phyloP scores from a whole-genome alignment of 2,888 invertebrate species.

The Junonia oenone region DNA sequence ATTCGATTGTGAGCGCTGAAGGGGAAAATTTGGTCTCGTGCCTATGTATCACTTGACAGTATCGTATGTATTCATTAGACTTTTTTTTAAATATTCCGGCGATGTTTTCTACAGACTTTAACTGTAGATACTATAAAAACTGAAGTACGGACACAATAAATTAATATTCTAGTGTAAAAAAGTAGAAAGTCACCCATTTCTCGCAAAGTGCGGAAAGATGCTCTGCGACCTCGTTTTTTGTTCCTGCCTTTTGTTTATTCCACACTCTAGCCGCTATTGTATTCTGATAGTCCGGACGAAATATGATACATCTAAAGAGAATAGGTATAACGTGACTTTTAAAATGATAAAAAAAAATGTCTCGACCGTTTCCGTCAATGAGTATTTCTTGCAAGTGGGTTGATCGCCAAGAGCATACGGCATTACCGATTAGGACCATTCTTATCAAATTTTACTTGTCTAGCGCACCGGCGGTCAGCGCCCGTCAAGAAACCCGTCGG shows the following conservation, averaged over 20 bases:
- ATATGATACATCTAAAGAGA: constrained; percentile 3
- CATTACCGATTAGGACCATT: constrained; percentile 17
- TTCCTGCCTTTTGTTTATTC: constrained; percentile 23
- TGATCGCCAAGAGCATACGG: constrained; percentile 6
- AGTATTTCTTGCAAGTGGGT: constrained; percentile 19
- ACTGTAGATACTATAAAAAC: not conserved
- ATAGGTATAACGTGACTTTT: not conserved
- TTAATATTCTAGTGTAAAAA: not conserved
- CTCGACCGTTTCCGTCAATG: not conserved
- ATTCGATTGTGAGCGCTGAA: constrained; percentile 51
- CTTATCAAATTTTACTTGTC: constrained; percentile 41
- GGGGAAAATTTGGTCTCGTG: constrained; percentile 36
- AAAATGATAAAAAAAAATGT: not conserved
- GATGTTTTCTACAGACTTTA: not conserved
- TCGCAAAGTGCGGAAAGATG: constrained; percentile 18
- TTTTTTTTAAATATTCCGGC: not conserved
- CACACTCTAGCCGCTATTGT: constrained; percentile 18
- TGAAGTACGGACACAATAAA: not conserved
- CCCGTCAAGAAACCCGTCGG: constrained; percentile 90
- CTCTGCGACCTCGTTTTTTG: constrained; percentile 22
- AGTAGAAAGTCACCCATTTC: constrained; percentile 8
- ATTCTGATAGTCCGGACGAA: constrained; percentile 8
- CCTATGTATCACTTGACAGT: constrained; percentile 9
- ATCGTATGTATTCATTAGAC: not conserved
- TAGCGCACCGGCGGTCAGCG: constrained; percentile 78